Evolutionary conservation across 2,888 invertebrate species (phyloP), one percentile per base, ranked within the genome.

Genomic region (Tanypteryx hageni): DNA sequence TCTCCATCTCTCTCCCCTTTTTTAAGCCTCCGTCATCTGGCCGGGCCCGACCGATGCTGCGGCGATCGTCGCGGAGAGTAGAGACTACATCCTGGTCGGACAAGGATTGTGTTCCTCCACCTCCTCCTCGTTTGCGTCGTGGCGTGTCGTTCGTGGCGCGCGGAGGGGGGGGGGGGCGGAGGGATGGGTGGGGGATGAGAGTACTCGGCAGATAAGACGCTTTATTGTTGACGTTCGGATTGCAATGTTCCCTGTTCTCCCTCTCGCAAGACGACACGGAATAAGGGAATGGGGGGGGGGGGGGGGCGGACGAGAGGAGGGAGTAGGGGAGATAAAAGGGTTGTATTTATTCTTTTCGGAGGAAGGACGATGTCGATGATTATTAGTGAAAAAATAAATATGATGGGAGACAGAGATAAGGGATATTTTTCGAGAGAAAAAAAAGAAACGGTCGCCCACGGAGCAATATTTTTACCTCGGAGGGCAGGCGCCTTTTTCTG

Each of bases 351-450:
- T 18, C 31, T 13, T 31, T n/a, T 58, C 4, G 0, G 22, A 57
- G 85, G 59, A 58, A 85, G 59, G 86, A n/a, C 83, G 31, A 57
- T 44, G 31, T 57, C 44, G 61, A 31, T 61, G 61, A 61, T 86
- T 61, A 61, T 86, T 86, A 31, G 86, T 44, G 61, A 31, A 61
- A 61, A 61, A 27, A 27, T 76, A 13, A 76, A 86, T 86, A 86
- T 31, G 86, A 86, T 86, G 31, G 86, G 27, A 61, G 58, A 59
- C 27, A 61, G 27, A 59, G 86, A 86, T 86, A 86, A 82, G 86
- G 61, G 16, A 22, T 27, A 76, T 27, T 76, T 27, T 76, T 10
- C 11, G 11, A 61, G 59, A 86, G 59, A 61, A 61, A 31, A 18
- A 16, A 16, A 18, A 59, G 59, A 86, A 31, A 31, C 31, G 27